Evolutionary conservation across 2,888 invertebrate species (phyloP), one percentile per base, ranked within the genome.

Genomic region (Drosophila basisetae): DNA sequence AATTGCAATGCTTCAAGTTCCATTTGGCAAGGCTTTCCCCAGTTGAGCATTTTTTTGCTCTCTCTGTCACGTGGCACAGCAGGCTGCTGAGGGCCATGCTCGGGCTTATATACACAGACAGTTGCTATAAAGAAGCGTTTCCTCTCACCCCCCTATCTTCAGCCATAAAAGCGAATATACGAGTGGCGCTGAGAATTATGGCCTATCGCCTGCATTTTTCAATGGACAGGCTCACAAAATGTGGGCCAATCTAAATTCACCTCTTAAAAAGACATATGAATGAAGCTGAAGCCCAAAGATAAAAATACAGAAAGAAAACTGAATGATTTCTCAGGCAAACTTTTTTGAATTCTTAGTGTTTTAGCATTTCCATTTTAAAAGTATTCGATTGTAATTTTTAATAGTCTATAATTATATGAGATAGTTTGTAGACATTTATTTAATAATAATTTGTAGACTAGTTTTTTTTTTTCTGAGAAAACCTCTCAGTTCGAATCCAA

Each of bases 171-270:
- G 63, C 59, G 75, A 70, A 75, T 73, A 54, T 69, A 70, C 67
- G 67, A 73, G 56, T 68, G 74, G 30, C 52, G 22, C 60, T 11
- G 77, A 77, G 73, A 87, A 69, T 84, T 79, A 84, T 73, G 53
- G 62, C 67, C 76, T 68, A 67, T 73, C 56, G 65, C 56, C 59
- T 55, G 65, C 53, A 69, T 71, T 77, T 78, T 68, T 68, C 72
- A 80, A 72, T 76, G 68, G 72, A 41, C 62, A 18, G 22, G 33
- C 62, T 13, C 30, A 53, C 49, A 61, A 66, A 75, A 70, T 68
- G 58, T 49, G 25, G 69, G 28, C 22, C 22, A n/a, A 25, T 22
- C 43, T 53, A 43, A 67, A 53, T 64, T 25, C 63, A 30, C 18
- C 37, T 28, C 28, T 39, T 28, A 18, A 39, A 39, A 28, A 13